Conservation (phyloP, 2,797 vertebrate genomes). For the Podarcis siculus region DNA sequence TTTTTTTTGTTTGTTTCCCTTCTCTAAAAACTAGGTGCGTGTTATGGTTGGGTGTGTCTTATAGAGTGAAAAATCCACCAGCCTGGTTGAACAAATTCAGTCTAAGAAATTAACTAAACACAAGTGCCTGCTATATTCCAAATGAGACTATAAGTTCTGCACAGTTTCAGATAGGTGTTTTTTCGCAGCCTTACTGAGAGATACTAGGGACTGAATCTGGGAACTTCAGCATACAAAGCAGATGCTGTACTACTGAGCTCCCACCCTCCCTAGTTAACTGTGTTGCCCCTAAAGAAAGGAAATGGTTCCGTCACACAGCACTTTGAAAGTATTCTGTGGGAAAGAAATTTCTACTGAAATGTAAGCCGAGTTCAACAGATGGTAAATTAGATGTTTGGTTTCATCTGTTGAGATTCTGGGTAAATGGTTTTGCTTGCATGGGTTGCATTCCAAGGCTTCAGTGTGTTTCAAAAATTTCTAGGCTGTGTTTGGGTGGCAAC, state of each 20-base stretch:
- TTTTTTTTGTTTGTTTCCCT: too few relatives aligned
- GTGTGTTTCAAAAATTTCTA: constrained; percentile 63
- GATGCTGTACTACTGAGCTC: background rate
- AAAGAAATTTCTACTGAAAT: constrained; percentile 76
- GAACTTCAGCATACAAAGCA: background rate
- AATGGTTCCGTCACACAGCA: constrained; percentile 49
- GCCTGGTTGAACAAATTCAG: background rate
- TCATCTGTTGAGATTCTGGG: constrained; percentile 74
- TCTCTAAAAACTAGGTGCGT: too few relatives aligned
- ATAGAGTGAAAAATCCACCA: constrained; percentile 17
- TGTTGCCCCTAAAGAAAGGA: constrained; percentile 43
- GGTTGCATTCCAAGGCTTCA: constrained; percentile 68
- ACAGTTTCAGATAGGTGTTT: background rate
- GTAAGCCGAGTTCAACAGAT: constrained; percentile 79
- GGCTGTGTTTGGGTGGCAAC: constrained; percentile 63
- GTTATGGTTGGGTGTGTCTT: too few relatives aligned
- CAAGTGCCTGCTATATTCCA: background rate
- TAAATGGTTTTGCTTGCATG: constrained; percentile 70
- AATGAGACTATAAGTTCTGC: background rate
- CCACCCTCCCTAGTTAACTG: background rate
- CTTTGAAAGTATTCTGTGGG: constrained; percentile 75
- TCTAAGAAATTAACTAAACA: background rate
- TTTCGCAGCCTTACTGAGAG: background rate
- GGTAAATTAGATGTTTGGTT: constrained; percentile 73
- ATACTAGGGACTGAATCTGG: background rate